These are phyloP conservation scores for Paramuricea clavata DNA, from an alignment of 92 coral and sea anemone species.

Conservation along the genomic window DNA sequence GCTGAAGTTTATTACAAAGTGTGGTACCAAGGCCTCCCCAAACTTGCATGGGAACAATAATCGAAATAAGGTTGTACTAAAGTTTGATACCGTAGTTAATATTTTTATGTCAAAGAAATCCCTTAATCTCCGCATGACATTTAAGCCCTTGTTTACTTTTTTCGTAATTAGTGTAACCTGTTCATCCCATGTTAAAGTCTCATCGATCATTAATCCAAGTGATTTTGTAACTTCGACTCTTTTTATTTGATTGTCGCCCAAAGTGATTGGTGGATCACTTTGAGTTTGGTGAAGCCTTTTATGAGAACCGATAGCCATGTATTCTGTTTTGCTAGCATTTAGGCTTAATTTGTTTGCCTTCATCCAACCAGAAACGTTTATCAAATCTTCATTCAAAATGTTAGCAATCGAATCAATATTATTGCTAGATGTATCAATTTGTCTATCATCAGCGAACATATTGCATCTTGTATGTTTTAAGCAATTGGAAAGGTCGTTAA, in stretches of 20 bases:
- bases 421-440: constrained; percentile 15
- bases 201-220: constrained; percentile 27
- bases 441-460: constrained; percentile 50
- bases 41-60: neutral
- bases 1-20: constrained; percentile 7
- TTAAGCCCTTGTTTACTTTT: constrained; percentile 6
- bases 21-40: neutral
- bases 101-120: constrained; percentile 1
- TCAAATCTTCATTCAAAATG: constrained; percentile 50
- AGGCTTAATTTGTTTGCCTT: constrained; percentile 59
- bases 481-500: constrained; percentile 23
- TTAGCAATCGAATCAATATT: constrained; percentile 30
- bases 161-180: neutral
- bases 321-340: constrained; percentile 64
- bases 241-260: no score
- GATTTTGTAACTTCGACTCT: constrained; percentile 29
- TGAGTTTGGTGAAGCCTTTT: constrained; percentile 50
- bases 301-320: constrained; percentile 65
- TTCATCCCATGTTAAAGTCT: neutral
- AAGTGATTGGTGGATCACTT: no score
- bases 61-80: no score
- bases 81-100: no score
- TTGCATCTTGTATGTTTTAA: neutral
- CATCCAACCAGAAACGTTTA: constrained; percentile 53
- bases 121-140: neutral